These are phyloP conservation scores for Bungarus multicinctus DNA, from an alignment of 2,113 vertebrate species.

Conservation along the genomic window DNA sequence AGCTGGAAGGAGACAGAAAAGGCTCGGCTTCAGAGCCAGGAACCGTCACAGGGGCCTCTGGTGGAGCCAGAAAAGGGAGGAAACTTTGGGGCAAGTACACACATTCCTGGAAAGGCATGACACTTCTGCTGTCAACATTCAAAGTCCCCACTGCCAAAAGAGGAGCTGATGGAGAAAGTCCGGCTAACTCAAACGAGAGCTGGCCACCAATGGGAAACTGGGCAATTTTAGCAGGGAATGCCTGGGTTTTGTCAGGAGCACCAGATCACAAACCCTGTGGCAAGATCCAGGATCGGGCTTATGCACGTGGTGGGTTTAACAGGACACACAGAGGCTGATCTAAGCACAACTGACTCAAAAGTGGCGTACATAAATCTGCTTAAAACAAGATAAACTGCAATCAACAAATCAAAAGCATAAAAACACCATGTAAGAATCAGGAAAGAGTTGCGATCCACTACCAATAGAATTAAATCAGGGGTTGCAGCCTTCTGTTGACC, in stretches of 20 bases:
- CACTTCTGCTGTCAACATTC: neutral
- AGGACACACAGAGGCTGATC: neutral
- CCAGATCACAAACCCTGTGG: neutral
- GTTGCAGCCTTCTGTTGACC: neutral
- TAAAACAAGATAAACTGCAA: neutral
- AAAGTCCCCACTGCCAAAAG: neutral
- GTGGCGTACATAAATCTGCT: neutral
- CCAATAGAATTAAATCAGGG: neutral
- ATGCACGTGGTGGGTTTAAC: neutral
- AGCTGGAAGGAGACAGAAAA: neutral
- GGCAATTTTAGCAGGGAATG: neutral
- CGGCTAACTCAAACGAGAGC: neutral
- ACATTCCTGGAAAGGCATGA: neutral
- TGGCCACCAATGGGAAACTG: neutral
- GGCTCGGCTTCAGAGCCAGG: neutral
- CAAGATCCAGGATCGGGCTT: neutral
- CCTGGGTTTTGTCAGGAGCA: neutral
- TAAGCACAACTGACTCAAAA: neutral
- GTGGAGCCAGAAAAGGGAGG: neutral
- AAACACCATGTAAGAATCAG: neutral
- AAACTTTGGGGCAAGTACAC: neutral
- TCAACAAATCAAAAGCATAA: neutral
- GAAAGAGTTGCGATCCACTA: neutral
- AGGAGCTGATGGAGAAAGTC: neutral
- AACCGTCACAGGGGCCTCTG: neutral